Base-by-base conservation (phyloP, 2,797 vertebrate genomes). In the Sebastes flavidus region DNA sequence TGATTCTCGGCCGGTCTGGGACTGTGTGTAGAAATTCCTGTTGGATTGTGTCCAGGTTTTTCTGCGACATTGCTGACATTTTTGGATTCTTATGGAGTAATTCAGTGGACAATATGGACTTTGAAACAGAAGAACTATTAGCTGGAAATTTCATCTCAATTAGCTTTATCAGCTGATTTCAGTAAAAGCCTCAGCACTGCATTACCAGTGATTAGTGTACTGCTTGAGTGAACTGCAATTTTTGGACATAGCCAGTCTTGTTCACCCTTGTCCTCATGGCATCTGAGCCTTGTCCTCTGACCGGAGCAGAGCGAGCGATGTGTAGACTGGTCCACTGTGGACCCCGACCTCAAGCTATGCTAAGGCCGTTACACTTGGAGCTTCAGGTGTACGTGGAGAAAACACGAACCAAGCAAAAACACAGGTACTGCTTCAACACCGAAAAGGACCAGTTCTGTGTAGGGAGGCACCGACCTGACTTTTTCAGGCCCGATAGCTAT, bases 311-410 rank as follows among this genome's bases (percentile, higher is more conserved):
- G 89, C 96, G 89, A 56, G 96, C 95, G 0, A 30, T 96, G 86
- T 98, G 97, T 90, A 95, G 91, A 81, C 94, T 96, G 81, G 94
- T 96, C 27, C 95, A 97, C n/a, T 91, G 69, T 0, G 95, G 96
- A 16, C 93, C 96, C 5, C 90, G 95, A 66, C 96, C 96, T 2
- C 85, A 60, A 42, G 94, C 95, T 1, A 88, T 94, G 58, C 92
- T 96, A 8, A 95, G 91, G 83, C 96, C 97, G 0, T 82, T 96
- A 70, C 90, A 91, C 38, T 58, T 95, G 90, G 97, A 97, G 93
- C 95, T 97, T 2, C 94, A 96, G 84, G 78, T 94, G 18, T 95
- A 89, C 0, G 93, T 95, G 77, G 94, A 96, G 83, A 96, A 95
- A 93, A 96, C 87, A 54, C 86, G 86, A 10, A 82, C 58, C 56